Evolutionary conservation across 1,140 invertebrate species (phyloP).

Genomic region (Limonius californicus): DNA sequence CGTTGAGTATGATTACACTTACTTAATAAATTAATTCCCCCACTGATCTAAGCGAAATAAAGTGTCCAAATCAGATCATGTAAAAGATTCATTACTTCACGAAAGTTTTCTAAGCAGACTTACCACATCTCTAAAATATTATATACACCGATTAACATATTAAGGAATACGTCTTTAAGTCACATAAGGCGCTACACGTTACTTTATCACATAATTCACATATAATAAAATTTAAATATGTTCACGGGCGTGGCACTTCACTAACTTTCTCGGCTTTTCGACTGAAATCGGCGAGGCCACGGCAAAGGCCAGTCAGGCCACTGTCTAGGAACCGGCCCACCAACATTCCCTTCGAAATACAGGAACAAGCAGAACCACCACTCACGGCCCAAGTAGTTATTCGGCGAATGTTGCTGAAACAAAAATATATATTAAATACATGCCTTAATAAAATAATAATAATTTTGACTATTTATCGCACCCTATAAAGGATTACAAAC

Average conservation of each 20-base stretch:
- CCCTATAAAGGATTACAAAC: too few relatives aligned
- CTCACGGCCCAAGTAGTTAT: conserved; percentile 52
- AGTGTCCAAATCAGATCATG: neutral
- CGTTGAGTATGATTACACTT: too few relatives aligned
- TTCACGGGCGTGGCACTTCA: conserved; percentile 22
- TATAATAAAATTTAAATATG: conserved; percentile 3
- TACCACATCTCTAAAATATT: conserved; percentile 1
- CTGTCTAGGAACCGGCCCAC: conserved; percentile 70
- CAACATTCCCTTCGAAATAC: conserved; percentile 83
- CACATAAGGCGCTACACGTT: conserved; percentile 5
- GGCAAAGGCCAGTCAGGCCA: conserved; percentile 80
- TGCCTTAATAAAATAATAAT: too few relatives aligned
- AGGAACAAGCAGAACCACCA: conserved; percentile 84
- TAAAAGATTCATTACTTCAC: neutral
- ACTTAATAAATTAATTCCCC: too few relatives aligned
- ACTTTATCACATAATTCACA: conserved; percentile 12
- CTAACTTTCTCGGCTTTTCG: conserved; percentile 52
- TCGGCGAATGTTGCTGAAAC: conserved; percentile 45
- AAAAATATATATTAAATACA: conserved; percentile 6
- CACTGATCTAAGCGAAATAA: too few relatives aligned
- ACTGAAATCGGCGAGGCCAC: conserved; percentile 66
- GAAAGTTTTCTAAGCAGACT: neutral
- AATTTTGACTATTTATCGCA: too few relatives aligned
- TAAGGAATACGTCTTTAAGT: neutral
- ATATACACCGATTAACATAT: neutral